Percentiles rank a stretch among this genome's conserved stretches.
Conservation (phyloP, 2,113 vertebrate genomes). For the Myotis davidii region DNA sequence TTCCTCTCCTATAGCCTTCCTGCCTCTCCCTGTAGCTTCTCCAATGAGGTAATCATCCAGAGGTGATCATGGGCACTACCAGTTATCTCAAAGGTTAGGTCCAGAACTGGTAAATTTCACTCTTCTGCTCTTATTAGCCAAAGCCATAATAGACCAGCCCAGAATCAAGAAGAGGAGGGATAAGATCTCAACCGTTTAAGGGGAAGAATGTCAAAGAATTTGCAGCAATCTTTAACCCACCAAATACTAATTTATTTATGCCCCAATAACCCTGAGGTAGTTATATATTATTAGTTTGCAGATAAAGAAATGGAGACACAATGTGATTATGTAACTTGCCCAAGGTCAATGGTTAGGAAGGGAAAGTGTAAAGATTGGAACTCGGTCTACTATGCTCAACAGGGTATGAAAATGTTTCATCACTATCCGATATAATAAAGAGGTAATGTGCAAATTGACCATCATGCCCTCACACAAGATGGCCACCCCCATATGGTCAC, state of each 20-base stretch:
- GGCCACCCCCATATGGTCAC: too few relatives aligned
- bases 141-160: background rate
- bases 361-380: background rate
- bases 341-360: background rate
- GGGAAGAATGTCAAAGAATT: background rate
- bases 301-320: background rate
- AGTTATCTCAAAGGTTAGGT: background rate
- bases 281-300: background rate
- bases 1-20: background rate
- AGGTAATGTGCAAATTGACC: too few relatives aligned
- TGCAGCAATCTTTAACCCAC: background rate
- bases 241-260: background rate
- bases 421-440: background rate
- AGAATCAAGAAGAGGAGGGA: background rate
- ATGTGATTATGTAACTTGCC: background rate
- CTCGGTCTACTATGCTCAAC: background rate
- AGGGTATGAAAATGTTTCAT: background rate
- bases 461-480: too few relatives aligned
- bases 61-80: background rate
- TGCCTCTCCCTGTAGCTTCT: background rate
- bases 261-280: background rate
- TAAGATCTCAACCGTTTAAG: background rate
- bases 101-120: background rate
- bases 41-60: background rate
- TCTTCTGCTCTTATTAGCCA: background rate